Evolutionary conservation across 2,797 vertebrate species (phyloP).

Genomic region (Sus cebifrons): DNA sequence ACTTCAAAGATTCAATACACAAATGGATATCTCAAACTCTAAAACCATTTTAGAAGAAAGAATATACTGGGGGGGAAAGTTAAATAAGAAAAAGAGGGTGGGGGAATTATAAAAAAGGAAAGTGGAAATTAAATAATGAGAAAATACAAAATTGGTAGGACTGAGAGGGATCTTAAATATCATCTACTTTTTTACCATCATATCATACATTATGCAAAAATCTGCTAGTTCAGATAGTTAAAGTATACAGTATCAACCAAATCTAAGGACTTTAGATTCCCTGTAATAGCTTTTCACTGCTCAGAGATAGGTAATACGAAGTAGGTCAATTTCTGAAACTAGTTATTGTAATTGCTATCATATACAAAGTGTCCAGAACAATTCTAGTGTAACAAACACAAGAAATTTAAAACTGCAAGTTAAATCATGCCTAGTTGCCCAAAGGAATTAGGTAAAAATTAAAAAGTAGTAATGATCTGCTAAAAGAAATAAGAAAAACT

Average conservation of each 20-base stretch:
- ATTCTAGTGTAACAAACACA: not conserved
- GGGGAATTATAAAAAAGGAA: not conserved
- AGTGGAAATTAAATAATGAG: slow-evolving; percentile 34
- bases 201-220: slow-evolving; percentile 1
- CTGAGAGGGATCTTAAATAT: slow-evolving; percentile 12
- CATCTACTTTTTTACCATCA: not conserved
- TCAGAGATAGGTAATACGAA: slow-evolving; percentile 16
- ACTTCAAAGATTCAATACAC: slow-evolving; percentile 51
- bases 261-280: not conserved
- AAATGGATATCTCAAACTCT: slow-evolving; percentile 44
- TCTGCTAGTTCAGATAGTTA: not conserved
- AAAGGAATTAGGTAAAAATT: slow-evolving; percentile 54
- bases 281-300: slow-evolving; percentile 13
- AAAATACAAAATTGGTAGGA: not conserved
- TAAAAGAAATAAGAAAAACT: slow-evolving; percentile 46
- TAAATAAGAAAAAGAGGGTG: not conserved
- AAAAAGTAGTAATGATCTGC: slow-evolving; percentile 21
- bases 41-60: slow-evolving; percentile 43
- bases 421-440: not conserved
- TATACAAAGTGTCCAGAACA: slow-evolving; percentile 32
- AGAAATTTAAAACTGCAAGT: slow-evolving; percentile 38
- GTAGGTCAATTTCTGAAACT: slow-evolving; percentile 8
- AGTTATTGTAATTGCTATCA: slow-evolving; percentile 49
- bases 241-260: not conserved
- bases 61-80: not conserved